Evolutionary conservation across 2,888 invertebrate genomes (phyloP).

Genomic region (Cosmorhoe ocellata): DNA sequence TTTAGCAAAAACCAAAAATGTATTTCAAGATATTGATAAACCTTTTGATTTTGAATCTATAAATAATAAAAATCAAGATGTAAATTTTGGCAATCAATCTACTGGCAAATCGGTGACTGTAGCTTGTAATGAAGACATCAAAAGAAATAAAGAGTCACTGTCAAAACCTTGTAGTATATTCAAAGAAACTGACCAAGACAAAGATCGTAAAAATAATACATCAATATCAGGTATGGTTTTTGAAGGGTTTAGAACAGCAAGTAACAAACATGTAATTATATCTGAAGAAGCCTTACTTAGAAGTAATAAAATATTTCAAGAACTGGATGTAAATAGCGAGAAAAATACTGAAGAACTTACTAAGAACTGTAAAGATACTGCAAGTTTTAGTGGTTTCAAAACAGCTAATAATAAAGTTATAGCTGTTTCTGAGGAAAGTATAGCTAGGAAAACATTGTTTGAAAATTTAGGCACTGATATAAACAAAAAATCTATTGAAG

Average conservation of each 20-base stretch:
- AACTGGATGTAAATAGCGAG: conserved; percentile 37
- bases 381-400: conserved; percentile 9
- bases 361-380: neutral
- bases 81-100: conserved; percentile 11
- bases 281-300: conserved; percentile 50
- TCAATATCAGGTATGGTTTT: conserved; percentile 5
- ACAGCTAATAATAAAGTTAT: conserved; percentile 14
- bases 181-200: conserved; percentile 20
- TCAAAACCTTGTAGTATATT: conserved; percentile 45
- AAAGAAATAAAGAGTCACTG: conserved; percentile 50
- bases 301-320: conserved; percentile 43
- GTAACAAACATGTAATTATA: conserved; percentile 45
- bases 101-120: conserved; percentile 21
- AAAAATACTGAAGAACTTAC: neutral
- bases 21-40: conserved; percentile 46
- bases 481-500: neutral
- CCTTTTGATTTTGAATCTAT: neutral
- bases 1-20: conserved; percentile 44
- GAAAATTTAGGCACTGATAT: neutral
- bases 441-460: conserved; percentile 9
- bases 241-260: conserved; percentile 56
- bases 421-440: neutral
- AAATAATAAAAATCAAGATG: neutral
- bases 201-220: conserved; percentile 29
- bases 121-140: conserved; percentile 59